Evolutionary conservation across 2,888 invertebrate genomes (phyloP), one percentile per base, ranked within the genome.

Genomic region (Diadromus collaris): DNA sequence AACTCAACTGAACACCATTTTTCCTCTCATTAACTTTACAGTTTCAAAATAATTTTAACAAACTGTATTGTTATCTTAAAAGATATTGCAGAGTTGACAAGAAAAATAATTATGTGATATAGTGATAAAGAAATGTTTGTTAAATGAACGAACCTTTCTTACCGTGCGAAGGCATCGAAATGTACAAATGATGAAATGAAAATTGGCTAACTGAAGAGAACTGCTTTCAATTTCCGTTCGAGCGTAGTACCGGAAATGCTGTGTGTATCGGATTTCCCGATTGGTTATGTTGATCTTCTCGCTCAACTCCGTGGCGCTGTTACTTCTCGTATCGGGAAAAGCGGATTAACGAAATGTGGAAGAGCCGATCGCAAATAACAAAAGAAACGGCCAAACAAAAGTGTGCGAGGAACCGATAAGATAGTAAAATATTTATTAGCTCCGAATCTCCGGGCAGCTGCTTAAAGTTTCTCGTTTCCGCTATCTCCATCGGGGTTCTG

Each of bases 371-470:
- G 64, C 76, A 64, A 70, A 6, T 63, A 34, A 61, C 46, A 48
- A 13, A 78, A 75, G 81, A 76, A 83, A 74, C 78, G 74, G 63
- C 44, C 54, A 48, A 61, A 61, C 54, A 68, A 67, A 21, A 70
- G 48, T 29, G 27, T 29, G n/a, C 68, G 38, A 65, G 60, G 58
- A 65, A 67, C 60, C 79, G 68, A 75, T 72, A 68, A 64, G 75
- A 80, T 77, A 73, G 79, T 78, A 69, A 84, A 84, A 84, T 85
- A 85, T 85, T 83, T 82, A 85, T 84, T 82, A 82, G 78, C 70
- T 64, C 79, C 24, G 58, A 32, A 69, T 71, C 73, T 75, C 34
- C 61, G 76, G 51, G 56, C 60, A 41, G 70, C 51, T 71, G 78
- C 44, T 71, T 27, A 68, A 76, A 79, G 41, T 75, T 79, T 54